These are phyloP conservation scores for Argyrosomus japonicus DNA, from an alignment of 2,113 vertebrate species.

Conservation along the genomic window DNA sequence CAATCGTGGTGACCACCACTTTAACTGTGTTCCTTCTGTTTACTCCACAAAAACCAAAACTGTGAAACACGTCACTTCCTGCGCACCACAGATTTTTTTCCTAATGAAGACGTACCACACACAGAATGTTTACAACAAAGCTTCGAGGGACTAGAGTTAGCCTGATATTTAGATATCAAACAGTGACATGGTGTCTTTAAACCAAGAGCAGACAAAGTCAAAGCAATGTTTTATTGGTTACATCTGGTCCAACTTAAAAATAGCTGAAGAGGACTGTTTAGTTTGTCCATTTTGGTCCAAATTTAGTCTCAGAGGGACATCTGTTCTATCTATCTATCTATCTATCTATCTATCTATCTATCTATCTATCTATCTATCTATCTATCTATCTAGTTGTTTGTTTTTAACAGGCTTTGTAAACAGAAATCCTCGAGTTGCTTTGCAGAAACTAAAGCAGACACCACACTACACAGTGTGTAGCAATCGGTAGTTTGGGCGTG, in stretches of 20 bases:
- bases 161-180: constrained; percentile 20
- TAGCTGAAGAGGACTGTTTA: neutral
- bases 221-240: neutral
- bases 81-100: neutral
- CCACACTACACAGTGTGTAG: too few species aligned
- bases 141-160: neutral
- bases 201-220: neutral
- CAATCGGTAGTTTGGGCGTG: constrained; percentile 39
- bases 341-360: neutral
- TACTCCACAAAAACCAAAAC: constrained; percentile 8
- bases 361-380: neutral
- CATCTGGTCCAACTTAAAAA: neutral
- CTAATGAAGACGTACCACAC: constrained; percentile 10
- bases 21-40: neutral
- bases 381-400: neutral
- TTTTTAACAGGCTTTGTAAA: neutral
- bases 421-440: neutral
- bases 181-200: neutral
- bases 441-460: constrained; percentile 28
- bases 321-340: neutral
- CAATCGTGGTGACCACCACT: neutral
- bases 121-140: constrained; percentile 20
- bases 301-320: neutral
- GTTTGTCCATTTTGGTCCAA: neutral
- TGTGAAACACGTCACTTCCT: neutral